These are phyloP conservation scores for Amphipoea lucens DNA, from an alignment of 2,888 invertebrate species.

Conservation along the genomic window DNA sequence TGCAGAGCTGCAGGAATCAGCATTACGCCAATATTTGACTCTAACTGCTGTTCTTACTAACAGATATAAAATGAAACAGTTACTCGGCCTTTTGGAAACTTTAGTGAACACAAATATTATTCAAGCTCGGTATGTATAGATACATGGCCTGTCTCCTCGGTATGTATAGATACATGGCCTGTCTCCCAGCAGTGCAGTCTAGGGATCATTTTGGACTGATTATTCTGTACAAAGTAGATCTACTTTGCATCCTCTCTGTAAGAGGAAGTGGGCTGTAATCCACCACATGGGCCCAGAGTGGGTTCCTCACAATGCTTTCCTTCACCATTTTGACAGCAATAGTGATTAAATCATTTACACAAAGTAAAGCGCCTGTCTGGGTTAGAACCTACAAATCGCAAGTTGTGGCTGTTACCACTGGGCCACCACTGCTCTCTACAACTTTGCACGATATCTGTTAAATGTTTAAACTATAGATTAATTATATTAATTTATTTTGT, in stretches of 20 bases:
- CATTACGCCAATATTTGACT: constrained; percentile 93
- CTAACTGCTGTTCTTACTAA: constrained; percentile 94
- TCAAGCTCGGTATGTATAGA: constrained; percentile 92
- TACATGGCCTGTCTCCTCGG: constrained; percentile 80
- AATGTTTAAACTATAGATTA: not conserved
- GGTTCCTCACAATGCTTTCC: not conserved
- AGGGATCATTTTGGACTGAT: too few relatives aligned
- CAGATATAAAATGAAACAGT: constrained; percentile 93
- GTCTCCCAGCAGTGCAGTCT: too few relatives aligned
- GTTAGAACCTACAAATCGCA: not conserved
- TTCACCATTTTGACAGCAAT: not conserved
- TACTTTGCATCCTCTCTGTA: not conserved
- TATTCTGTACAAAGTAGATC: too few relatives aligned
- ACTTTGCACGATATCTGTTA: not conserved
- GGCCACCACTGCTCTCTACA: not conserved
- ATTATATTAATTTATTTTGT: constrained; percentile 23
- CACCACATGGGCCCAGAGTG: not conserved
- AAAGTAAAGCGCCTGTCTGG: not conserved
- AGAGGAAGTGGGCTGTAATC: not conserved
- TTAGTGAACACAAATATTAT: constrained; percentile 93
- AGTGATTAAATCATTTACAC: not conserved
- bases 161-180: constrained; percentile 72
- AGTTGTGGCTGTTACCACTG: not conserved
- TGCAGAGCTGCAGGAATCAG: constrained; percentile 93
- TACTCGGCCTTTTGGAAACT: constrained; percentile 94